Evolutionary conservation across 1,140 invertebrate genomes (phyloP).

Genomic region (Magallana angulata): DNA sequence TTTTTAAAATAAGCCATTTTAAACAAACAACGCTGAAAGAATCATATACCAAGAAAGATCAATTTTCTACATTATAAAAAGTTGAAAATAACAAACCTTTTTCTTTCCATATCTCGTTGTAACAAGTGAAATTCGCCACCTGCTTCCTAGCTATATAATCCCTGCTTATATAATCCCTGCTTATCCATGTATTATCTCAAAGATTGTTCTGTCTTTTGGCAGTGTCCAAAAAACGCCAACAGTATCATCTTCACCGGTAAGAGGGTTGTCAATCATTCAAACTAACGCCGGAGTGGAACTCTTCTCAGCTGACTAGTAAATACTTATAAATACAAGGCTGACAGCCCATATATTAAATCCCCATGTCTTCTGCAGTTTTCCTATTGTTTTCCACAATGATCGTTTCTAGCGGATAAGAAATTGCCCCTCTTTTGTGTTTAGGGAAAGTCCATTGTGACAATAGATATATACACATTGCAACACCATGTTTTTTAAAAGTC

Average conservation of each 20-base stretch:
- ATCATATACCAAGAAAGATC: not conserved
- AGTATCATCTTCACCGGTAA: not conserved
- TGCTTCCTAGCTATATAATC: not conserved
- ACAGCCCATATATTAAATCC: not conserved
- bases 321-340: not conserved
- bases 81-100: not conserved
- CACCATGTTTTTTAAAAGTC: slow-evolving; percentile 25
- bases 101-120: not conserved
- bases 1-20: not conserved
- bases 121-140: not conserved
- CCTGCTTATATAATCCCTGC: not conserved
- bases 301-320: not conserved
- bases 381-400: not conserved
- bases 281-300: not conserved
- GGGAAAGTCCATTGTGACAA: slow-evolving; percentile 7
- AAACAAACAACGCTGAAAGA: not conserved
- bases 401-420: not conserved
- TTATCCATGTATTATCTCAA: not conserved
- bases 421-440: not conserved
- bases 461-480: slow-evolving; percentile 16
- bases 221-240: not conserved
- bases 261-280: not conserved
- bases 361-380: slow-evolving; percentile 3
- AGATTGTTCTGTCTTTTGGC: not conserved
- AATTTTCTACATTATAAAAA: not conserved